Conservation (phyloP, 2,113 vertebrate species). For the Oophaga pumilio region DNA sequence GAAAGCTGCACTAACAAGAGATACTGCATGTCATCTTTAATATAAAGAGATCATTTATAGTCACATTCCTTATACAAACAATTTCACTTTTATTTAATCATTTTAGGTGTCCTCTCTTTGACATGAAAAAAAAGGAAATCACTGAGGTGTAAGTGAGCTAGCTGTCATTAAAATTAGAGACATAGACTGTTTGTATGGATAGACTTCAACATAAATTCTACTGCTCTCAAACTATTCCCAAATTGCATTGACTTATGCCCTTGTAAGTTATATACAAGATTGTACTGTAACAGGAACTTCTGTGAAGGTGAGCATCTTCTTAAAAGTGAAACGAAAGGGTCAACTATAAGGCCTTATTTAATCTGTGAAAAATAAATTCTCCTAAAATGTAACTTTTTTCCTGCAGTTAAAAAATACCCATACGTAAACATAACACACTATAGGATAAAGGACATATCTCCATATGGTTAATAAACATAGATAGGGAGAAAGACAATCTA, state of each 20-base stretch:
- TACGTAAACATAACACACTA: too few species aligned
- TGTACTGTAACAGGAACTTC: neutral
- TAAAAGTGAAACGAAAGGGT: neutral
- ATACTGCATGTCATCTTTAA: too few species aligned
- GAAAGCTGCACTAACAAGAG: too few species aligned
- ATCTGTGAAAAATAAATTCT: too few species aligned
- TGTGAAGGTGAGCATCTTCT: neutral
- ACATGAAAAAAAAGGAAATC: constrained; percentile 40
- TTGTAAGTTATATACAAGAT: constrained; percentile 1
- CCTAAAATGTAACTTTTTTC: too few species aligned
- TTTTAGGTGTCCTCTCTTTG: neutral
- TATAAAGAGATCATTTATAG: neutral
- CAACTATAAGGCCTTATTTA: neutral
- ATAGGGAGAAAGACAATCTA: too few species aligned
- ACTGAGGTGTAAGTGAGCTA: constrained; percentile 23
- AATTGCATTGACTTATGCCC: constrained; percentile 37
- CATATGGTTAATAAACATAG: too few species aligned
- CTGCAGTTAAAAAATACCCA: too few species aligned
- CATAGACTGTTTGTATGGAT: constrained; percentile 8
- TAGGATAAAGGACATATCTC: too few species aligned
- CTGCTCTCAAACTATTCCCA: neutral
- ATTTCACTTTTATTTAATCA: constrained; percentile 6
- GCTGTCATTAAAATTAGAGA: constrained; percentile 41
- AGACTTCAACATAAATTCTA: constrained; percentile 21
- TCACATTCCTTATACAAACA: constrained; percentile 1